Percentiles rank a stretch among this genome's conserved stretches.
Conservation (phyloP, 2,888 invertebrate genomes). For the Stegana nigrithorax region DNA sequence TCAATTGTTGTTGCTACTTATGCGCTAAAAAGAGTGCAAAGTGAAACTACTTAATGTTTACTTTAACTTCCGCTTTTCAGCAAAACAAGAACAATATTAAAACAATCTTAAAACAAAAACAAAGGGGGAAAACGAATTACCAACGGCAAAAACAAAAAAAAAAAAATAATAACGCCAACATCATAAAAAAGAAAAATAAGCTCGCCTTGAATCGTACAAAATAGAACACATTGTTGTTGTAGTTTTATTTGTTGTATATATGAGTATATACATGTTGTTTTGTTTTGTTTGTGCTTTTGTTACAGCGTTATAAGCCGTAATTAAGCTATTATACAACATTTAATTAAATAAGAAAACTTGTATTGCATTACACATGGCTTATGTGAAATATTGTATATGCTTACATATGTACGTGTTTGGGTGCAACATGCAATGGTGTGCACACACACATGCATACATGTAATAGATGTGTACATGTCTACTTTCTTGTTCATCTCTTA, state of each 20-base stretch:
- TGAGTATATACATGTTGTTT: too few species aligned
- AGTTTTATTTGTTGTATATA: too few species aligned
- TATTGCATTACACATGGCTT: too few species aligned
- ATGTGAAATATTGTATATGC: too few species aligned
- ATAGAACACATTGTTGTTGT: too few species aligned
- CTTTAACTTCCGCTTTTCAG: conserved; percentile 20
- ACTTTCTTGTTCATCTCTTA: not conserved
- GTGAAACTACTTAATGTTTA: conserved; percentile 19
- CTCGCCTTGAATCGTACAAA: not conserved
- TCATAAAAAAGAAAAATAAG: not conserved
- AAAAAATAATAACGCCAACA: not conserved
- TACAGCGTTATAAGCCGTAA: not conserved
- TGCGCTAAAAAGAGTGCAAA: conserved; percentile 2
- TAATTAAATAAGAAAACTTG: too few species aligned
- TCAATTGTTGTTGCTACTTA: conserved; percentile 38
- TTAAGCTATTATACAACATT: too few species aligned
- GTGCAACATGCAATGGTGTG: conserved; percentile 44
- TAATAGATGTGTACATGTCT: not conserved
- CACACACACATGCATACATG: not conserved
- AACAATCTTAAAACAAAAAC: too few species aligned
- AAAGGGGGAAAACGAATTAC: conserved; percentile 28
- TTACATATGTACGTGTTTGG: not conserved
- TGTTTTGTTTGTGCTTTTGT: not conserved
- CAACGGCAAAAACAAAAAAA: not conserved
- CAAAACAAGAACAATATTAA: too few species aligned